Conservation (phyloP, 1,140 invertebrate genomes). For the Zelostemma sp. region DNA sequence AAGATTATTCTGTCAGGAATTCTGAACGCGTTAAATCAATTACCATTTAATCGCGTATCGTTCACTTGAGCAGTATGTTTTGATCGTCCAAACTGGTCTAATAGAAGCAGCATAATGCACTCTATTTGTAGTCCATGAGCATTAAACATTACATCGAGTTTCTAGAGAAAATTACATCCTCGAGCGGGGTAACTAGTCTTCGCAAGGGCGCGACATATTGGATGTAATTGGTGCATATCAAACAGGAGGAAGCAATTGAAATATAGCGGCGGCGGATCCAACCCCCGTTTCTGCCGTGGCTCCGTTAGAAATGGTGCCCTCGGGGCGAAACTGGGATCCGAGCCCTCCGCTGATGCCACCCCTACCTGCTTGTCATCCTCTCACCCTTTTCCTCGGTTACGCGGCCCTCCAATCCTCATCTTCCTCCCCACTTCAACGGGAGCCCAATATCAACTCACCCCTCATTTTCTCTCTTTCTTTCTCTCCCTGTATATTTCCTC, state of each 20-base stretch:
- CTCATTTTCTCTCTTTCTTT: not conserved
- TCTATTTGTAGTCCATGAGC: slow-evolving; percentile 27
- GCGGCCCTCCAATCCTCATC: slow-evolving; percentile 9
- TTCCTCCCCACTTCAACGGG: slow-evolving; percentile 6
- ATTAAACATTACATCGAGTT: slow-evolving; percentile 23
- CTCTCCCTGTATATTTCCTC: slow-evolving; percentile 6
- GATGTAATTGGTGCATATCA: slow-evolving; percentile 61
- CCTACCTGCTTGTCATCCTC: slow-evolving; percentile 26
- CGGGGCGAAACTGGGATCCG: slow-evolving; percentile 44
- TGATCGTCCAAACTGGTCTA: not conserved
- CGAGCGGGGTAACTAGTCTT: slow-evolving; percentile 28
- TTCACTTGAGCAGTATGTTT: not conserved
- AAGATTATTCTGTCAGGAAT: not conserved
- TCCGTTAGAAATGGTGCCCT: slow-evolving; percentile 53
- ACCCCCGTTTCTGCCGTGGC: slow-evolving; percentile 30
- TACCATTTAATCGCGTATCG: not conserved
- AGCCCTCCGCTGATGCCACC: slow-evolving; percentile 33
- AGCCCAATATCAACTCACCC: not conserved
- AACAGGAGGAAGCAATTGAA: slow-evolving; percentile 59
- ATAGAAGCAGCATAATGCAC: not conserved
- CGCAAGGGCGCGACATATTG: slow-evolving; percentile 59
- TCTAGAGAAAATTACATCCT: slow-evolving; percentile 37
- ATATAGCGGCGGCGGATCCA: slow-evolving; percentile 49
- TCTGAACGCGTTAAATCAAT: no score
- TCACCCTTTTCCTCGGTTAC: slow-evolving; percentile 7